phyloP scores from a whole-genome alignment of 2,888 invertebrate species.

The Carpatolechia fugitivella region DNA sequence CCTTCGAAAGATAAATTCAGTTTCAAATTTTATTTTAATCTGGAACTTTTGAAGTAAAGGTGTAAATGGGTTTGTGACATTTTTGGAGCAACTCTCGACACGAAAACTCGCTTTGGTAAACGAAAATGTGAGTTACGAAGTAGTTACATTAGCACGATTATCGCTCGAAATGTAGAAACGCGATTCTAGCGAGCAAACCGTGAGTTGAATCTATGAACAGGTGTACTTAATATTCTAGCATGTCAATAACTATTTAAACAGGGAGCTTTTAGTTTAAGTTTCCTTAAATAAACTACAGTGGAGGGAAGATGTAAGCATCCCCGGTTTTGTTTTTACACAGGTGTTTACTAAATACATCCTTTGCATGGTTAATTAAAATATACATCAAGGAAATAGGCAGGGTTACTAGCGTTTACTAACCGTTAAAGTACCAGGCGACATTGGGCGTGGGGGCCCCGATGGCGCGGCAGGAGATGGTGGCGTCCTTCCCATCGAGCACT shows the following conservation, averaged over 20 bases:
- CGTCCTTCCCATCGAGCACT: constrained; percentile 95
- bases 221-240: background rate
- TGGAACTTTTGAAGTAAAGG: background rate
- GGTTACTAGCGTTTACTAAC: constrained; percentile 73
- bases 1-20: constrained; percentile 1
- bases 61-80: background rate
- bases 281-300: too few species aligned
- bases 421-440: constrained; percentile 94
- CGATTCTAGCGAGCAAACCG: background rate
- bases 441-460: constrained; percentile 95
- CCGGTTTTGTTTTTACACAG: too few species aligned
- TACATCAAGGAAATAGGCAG: background rate
- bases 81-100: background rate
- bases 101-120: background rate
- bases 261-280: background rate
- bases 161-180: background rate
- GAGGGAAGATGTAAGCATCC: too few species aligned
- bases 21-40: background rate
- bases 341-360: too few species aligned
- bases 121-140: background rate
- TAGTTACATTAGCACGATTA: constrained; percentile 2
- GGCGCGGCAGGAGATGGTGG: constrained; percentile 91
- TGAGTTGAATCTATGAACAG: background rate
- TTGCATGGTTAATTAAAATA: background rate
- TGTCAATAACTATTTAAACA: background rate